Evolutionary conservation across 1,140 invertebrate species (phyloP).

Genomic region (Tetragonula clypearis): DNA sequence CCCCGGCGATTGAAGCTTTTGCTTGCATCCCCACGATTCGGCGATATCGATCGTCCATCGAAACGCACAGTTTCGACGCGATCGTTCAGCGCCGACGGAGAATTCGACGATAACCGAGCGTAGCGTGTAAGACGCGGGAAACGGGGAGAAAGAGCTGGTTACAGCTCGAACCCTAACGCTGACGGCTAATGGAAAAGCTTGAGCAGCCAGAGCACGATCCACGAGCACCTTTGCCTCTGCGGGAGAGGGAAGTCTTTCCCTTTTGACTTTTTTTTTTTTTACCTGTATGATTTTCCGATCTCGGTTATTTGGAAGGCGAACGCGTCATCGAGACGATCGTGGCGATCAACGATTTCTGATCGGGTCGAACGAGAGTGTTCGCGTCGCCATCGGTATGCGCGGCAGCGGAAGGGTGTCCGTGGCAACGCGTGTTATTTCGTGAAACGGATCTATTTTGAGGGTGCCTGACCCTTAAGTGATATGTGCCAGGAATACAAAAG

Average conservation of each 20-base stretch:
- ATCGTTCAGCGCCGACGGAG: not conserved
- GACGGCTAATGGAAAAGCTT: constrained; percentile 34
- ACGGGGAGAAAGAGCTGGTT: not conserved
- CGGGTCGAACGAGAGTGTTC: constrained; percentile 37
- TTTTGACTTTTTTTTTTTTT: constrained; percentile 1
- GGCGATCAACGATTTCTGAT: constrained; percentile 45
- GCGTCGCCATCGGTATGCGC: constrained; percentile 74
- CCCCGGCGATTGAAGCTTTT: not conserved
- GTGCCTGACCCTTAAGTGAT: constrained; percentile 79
- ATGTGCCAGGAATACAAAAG: constrained; percentile 78
- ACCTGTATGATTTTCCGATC: constrained; percentile 16
- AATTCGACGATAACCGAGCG: not conserved
- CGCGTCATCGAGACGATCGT: constrained; percentile 22
- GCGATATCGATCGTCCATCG: not conserved
- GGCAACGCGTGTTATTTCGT: constrained; percentile 78
- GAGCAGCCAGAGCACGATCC: not conserved
- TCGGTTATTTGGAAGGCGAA: constrained; percentile 19
- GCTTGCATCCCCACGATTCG: too few species aligned
- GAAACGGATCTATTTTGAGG: constrained; percentile 80
- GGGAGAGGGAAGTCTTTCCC: too few species aligned
- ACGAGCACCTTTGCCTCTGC: not conserved
- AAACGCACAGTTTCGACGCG: not conserved
- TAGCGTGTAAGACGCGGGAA: not conserved
- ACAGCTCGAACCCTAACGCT: not conserved
- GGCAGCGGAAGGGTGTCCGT: constrained; percentile 72